Evolutionary conservation across 2,888 invertebrate genomes (phyloP), one percentile per base, ranked within the genome.

Genomic region (Tuberolachnus salignus): DNA sequence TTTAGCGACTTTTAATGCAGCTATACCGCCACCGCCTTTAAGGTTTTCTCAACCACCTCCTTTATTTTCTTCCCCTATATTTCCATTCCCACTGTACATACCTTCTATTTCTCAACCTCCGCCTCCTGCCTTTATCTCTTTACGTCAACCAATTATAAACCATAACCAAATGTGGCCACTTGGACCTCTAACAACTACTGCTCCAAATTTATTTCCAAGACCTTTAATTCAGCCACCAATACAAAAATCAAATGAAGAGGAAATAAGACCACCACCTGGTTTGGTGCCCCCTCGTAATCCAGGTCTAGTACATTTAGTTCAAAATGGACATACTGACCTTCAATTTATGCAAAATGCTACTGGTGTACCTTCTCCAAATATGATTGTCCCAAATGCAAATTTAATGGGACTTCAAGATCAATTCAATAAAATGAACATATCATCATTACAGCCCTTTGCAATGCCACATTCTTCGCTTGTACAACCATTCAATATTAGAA

Each of bases 81-180:
- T 78, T 51, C 78, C 78, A 69, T 69, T 78, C n/a, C 78, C 78
- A 42, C 57, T 78, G n/a, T 78, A 78, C 13, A 78, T 78, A 78
- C 78, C 78, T 57, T 78, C 78, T 42, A 78, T 78, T 16, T n/a
- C 78, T 69, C 78, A 78, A 51, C 78, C 78, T 42, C 75, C 75
- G 26, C 75, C 75, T 0, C 78, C 78, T 13, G 57, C 78, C n/a
- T 78, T 78, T 59, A 78, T 78, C 26, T 78, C 78, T 21, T 1
- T 78, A n/a, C 49, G 78, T 34, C 78, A 78, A 42, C 78, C 78
- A 34, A 78, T 78, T 6, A 69, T 78, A 49, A 78, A 78, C 61
- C 69, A 67, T 51, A 49, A 57, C 1, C 78, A 78, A 69, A 78
- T 78, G 59, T 78, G 78, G 78, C 78, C 78, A 21, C 26, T 78